A percentile compares a stretch with the other conserved stretches of the same genome.
These are phyloP conservation scores for Drosophila nikananu DNA, from an alignment of 1,140 invertebrate species.

Conservation along the genomic window DNA sequence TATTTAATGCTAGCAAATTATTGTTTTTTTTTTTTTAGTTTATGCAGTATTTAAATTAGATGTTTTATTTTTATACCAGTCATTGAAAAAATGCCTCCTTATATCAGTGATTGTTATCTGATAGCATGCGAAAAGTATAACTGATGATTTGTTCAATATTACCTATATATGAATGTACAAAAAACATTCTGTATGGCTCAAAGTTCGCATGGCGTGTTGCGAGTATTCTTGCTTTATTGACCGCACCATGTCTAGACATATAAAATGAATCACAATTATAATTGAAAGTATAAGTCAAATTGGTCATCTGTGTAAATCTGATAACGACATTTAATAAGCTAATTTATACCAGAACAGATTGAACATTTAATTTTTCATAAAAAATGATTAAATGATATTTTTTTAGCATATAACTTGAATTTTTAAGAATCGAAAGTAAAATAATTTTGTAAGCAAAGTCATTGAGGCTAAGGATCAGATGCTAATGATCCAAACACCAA, in stretches of 20 bases:
- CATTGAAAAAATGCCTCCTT: background rate
- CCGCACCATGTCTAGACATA: conserved; percentile 2
- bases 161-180: background rate
- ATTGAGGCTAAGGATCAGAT: no score
- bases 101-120: background rate
- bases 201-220: conserved; percentile 11
- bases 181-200: conserved; percentile 5
- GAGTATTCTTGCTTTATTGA: background rate
- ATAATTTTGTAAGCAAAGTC: no score
- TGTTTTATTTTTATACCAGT: background rate
- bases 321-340: background rate
- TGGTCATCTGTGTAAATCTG: background rate
- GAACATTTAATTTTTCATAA: background rate
- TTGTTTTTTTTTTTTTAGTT: background rate
- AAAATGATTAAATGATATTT: no score
- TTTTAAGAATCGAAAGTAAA: no score
- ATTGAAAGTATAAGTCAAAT: background rate
- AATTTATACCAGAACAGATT: no score
- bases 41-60: background rate
- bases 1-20: no score
- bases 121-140: background rate
- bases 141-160: background rate
- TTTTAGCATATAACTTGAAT: no score
- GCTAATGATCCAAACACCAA: no score
- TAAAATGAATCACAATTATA: conserved; percentile 12